Base-by-base conservation (phyloP, 1,140 invertebrate species). In the Aphidius ervi region DNA sequence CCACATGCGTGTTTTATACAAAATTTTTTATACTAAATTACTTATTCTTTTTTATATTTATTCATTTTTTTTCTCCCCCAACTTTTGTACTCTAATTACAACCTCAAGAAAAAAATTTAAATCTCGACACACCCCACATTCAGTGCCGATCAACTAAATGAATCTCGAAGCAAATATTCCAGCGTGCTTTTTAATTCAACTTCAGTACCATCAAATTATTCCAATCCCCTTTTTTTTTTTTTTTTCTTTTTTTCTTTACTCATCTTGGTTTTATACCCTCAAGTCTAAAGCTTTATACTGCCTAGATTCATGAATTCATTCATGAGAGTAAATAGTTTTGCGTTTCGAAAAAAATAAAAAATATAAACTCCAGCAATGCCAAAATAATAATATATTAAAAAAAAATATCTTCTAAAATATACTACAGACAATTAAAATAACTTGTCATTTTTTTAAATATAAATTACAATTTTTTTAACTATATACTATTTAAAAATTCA, bases 71-170 rank as follows among this genome's bases (percentile, higher is more conserved):
- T 10, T 10, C 10, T 37, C 39, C 42, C 52, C 52, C 20, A 54
- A 55, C 16, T 16, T 16, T 16, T 16, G 16, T 16, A 56, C 60
- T 56, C 57, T 62, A 62, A 62, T 62, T 62, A 62, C 57, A 55
- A 57, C 60, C 55, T 62, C 60, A 62, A 62, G 60, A 57, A 57
- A 57, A 57, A 62, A 62, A 55, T 54, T 62, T 46, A 41, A 54
- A n/a, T 48, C 40, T 40, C 52, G 6, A 54, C 55, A 47, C 55
- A 42, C 42, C 46, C 46, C 60, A 49, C 40, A 41, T 53, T 54
- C 49, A 62, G 45, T 16, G 40, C 54, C 54, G 60, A 63, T 60
- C 49, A 52, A 46, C 45, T 59, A 67, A 70, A 68, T 70, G 55
- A 62, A 62, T 62, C 60, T 62, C 48, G 60, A 62, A 62, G 60